phyloP scores from a whole-genome alignment of 2,113 vertebrate species.

The Leucopternis melanops region DNA sequence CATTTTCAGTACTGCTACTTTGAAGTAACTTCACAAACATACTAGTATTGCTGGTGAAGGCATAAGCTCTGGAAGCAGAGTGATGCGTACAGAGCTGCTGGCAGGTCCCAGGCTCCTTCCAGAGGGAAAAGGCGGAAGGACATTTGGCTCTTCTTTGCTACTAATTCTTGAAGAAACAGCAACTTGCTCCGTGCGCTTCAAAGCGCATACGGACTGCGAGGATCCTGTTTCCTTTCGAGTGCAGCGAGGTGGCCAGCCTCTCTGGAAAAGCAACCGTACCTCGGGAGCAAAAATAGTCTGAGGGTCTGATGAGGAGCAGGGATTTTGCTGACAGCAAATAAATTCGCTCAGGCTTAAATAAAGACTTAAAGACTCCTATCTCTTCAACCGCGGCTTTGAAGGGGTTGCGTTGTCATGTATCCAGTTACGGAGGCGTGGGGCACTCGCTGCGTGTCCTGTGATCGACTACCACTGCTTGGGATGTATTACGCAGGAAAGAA shows the following conservation, averaged over 20 bases:
- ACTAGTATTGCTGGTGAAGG: background rate
- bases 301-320: background rate
- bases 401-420: background rate
- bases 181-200: background rate
- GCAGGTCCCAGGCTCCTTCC: background rate
- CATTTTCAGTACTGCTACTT: background rate
- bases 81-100: background rate
- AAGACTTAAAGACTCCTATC: background rate
- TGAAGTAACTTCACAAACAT: background rate
- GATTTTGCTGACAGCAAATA: background rate
- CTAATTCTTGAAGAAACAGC: background rate
- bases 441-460: background rate
- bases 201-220: background rate
- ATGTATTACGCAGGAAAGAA: too few species aligned
- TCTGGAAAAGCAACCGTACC: background rate
- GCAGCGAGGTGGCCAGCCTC: background rate
- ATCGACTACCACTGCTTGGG: background rate
- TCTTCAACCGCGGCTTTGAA: background rate
- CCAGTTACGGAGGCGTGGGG: background rate
- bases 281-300: accelerated
- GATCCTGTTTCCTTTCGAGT: accelerated
- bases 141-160: background rate
- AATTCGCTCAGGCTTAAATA: background rate
- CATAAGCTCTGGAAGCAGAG: background rate
- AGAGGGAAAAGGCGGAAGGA: background rate